Base-by-base conservation (phyloP, 2,113 vertebrate species). In the Oceanites oceanicus region DNA sequence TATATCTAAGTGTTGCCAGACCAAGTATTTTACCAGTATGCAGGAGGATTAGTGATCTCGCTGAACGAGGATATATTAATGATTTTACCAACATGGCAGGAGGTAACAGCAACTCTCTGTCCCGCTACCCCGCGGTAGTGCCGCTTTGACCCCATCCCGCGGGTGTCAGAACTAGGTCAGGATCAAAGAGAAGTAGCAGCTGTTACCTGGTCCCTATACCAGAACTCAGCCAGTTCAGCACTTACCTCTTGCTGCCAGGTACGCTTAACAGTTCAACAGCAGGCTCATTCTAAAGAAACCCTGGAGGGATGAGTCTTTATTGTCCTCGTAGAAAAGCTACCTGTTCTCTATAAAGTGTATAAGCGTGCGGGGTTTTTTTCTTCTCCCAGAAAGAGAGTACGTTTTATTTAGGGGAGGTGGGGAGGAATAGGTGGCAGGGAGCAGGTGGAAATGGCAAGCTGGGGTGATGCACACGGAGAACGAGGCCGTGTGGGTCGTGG, bases 311-410 rank as follows among this genome's bases (percentile, higher is more conserved):
- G 25, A n/a, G 27, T 4, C n/a, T 19, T 52, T 17, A 3, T 8
- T 17, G 50, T 17, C 68, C 42, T 55, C 26, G 0, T 4, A 25
- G 68, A 21, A 44, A 38, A 58, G 16, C 11, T 9, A 1, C 29
- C 34, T 16, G 11, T 4, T 63, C 27, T 21, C 55, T 40, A 2
- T 10, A 1, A 1, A 2, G 12, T 9, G 6, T 13, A 0, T 11
- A 22, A 32, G n/a, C 13, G 30, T 16, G 71, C 6, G 23, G 12
- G 0, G 20, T 47, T 8, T 36, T n/a, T 34, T 44, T 12, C 50
- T 27, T 8, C 29, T 62, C 52, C 82, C 40, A 12, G 40, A 32
- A 38, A n/a, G n/a, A 58, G 34, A 30, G 13, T 5, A 3, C 0
- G 0, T 38, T n/a, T n/a, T 66, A 17, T 52, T 56, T 20, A 14